Base-by-base conservation (phyloP, 2,113 vertebrate genomes). In the Apteryx owenii region DNA sequence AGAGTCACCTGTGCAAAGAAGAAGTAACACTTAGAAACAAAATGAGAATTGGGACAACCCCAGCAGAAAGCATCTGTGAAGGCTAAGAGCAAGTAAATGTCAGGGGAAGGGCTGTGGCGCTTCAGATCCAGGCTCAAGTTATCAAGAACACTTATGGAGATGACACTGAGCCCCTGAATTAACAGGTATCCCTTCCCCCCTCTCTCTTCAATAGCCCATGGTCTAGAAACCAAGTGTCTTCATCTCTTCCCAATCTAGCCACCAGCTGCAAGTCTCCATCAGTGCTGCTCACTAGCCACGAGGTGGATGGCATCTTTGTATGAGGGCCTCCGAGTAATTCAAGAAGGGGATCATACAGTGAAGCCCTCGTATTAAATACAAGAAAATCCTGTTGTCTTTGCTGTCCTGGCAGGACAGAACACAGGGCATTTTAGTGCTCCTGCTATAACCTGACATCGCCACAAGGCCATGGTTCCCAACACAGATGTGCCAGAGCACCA, bases 1-100 rank as follows among this genome's bases (percentile, higher is more conserved):
- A 99, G 95, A 60, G 99, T 99, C 96, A 99, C 99, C 99, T 99
- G 96, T 13, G 92, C 78, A 68, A 90, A 95, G 95, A 96, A 96
- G 71, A 96, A 69, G 76, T 26, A 85, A 81, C 12, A 36, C 0
- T 8, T 17, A 90, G 23, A 58, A 78, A 81, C 46, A 88, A 71
- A 90, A 53, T 38, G 60, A 19, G 44, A n/a, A 85, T 20, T 2
- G n/a, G 22, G 69, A 64, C 10, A 38, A 65, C 38, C 22, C 72
- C 50, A 64, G 38, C 81, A 77, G 40, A 91, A 73, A 58, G 50
- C 10, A 19, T 54, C 65, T 1, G 0, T 73, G 61, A 85, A 81
- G 31, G 42, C 42, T 26, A 81, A 56, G 61, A 87, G 29, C 61
- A 93, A 68, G 61, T 29, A 89, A 79, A 76, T 10, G 9, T 56